phyloP scores from a whole-genome alignment of 2,888 invertebrate species.

The Orthosia gothica region DNA sequence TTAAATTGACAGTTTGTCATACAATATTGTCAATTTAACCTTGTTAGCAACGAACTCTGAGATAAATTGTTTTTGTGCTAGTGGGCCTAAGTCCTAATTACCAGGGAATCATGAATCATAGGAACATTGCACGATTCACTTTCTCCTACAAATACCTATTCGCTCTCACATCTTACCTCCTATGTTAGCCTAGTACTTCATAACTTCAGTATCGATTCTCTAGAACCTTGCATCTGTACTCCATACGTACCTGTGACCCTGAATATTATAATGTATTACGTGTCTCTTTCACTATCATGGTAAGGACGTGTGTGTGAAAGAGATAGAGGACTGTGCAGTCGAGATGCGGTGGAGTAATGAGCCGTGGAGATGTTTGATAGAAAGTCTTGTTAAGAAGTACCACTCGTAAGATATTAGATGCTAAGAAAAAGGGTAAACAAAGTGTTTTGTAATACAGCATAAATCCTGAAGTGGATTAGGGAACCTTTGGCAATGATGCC shows the following conservation, averaged over 20 bases:
- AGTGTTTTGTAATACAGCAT: neutral
- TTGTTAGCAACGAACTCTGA: too few species aligned
- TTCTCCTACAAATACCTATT: neutral
- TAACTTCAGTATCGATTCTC: conserved; percentile 35
- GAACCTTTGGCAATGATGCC: too few species aligned
- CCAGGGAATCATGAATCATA: neutral
- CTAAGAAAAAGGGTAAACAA: neutral
- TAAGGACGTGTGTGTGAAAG: neutral
- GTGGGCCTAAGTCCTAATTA: too few species aligned
- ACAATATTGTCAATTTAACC: too few species aligned
- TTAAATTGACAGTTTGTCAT: too few species aligned
- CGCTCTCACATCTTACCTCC: neutral
- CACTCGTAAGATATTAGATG: neutral
- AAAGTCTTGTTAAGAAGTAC: conserved; percentile 11
- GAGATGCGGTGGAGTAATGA: conserved; percentile 47
- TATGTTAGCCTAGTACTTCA: conserved; percentile 13
- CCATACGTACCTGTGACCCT: conserved; percentile 15
- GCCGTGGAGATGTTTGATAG: conserved; percentile 19
- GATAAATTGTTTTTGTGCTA: too few species aligned
- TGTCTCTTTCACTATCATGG: conserved; percentile 13
- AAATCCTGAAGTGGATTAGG: too few species aligned
- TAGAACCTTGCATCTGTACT: conserved; percentile 19
- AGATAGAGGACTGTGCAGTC: conserved; percentile 32
- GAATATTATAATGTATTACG: conserved; percentile 3
- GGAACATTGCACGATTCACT: neutral